Conservation (phyloP, 2,113 vertebrate genomes). For the Oriolus oriolus region DNA sequence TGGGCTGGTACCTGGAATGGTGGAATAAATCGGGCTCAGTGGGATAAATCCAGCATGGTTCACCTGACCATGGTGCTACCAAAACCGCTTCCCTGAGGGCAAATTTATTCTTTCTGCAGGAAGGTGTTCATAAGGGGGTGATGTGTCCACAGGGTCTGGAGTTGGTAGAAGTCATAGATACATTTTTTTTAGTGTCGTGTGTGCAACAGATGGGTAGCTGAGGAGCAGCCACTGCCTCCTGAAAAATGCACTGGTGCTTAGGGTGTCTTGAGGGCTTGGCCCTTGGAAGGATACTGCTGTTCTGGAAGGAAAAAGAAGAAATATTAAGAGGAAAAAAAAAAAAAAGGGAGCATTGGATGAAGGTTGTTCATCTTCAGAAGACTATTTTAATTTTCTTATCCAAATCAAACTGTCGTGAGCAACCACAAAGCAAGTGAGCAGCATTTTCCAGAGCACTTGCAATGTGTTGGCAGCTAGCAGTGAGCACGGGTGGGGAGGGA, state of each 20-base stretch:
- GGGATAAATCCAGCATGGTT: rapidly evolving
- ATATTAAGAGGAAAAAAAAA: background rate
- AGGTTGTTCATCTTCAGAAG: background rate
- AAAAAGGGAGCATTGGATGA: background rate
- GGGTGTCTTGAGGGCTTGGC: background rate
- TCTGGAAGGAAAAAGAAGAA: background rate
- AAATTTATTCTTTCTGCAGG: background rate
- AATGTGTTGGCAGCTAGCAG: background rate
- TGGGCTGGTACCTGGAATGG: background rate
- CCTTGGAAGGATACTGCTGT: background rate
- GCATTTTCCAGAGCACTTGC: constrained; percentile 2
- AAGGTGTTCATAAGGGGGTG: background rate
- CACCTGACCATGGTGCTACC: rapidly evolving
- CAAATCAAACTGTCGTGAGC: background rate
- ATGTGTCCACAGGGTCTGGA: background rate
- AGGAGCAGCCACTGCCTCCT: background rate
- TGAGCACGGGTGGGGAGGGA: background rate
- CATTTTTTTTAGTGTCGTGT: rapidly evolving
- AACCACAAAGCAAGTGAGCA: constrained; percentile 31
- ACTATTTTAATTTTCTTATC: background rate
- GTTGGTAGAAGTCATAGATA: background rate
- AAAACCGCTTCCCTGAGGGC: rapidly evolving
- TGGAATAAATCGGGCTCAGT: rapidly evolving
- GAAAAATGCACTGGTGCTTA: background rate
- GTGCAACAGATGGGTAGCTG: background rate